Base-by-base conservation (phyloP, 2,888 invertebrate species). In the Campaea margaritaria region DNA sequence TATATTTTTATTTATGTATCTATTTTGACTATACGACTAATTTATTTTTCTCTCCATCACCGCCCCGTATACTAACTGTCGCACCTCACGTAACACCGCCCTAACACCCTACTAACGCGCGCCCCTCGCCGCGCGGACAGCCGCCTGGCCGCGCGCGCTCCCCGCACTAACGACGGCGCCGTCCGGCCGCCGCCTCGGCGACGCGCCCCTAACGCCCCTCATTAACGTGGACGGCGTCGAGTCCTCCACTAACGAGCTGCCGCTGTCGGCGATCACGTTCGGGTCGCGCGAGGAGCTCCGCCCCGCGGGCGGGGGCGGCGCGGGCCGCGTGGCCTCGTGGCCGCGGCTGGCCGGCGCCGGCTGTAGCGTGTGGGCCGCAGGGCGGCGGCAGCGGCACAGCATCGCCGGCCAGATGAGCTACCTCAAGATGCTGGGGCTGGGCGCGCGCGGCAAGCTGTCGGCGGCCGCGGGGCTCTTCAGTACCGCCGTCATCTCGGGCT, bases 361-460 rank as follows among this genome's bases (percentile, higher is more conserved):
- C 84, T 87, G 64, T 87, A 82, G 78, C 83, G 84, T 80, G 84
- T 86, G 80, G 84, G 89, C 78, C 92, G 93, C 80, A 93, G 94
- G 94, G 94, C 95, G 96, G 93, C 96, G 96, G 93, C 97, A 97
- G 94, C 96, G 97, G 93, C 97, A 97, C 96, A 97, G 97, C 95
- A 96, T 97, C 95, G 96, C 97, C 93, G 97, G 97, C 94, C 97
- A 97, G 95, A 96, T 97, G 96, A 96, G 95, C 95, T 96, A 96
- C 95, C 96, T 96, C 94, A 96, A 96, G 95, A 95, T 96, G 95
- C 94, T 96, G 93, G 96, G 96, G 81, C 95, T 96, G 91, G 95
- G 87, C 70, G 89, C 85, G 72, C 85, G 91, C 71, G 89, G 87
- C 72, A 91, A 93, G 78, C 85, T 95, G 95, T 75, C 95, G 93